phyloP scores from a whole-genome alignment of 1,140 invertebrate species.

The Xylocopa sonorina region DNA sequence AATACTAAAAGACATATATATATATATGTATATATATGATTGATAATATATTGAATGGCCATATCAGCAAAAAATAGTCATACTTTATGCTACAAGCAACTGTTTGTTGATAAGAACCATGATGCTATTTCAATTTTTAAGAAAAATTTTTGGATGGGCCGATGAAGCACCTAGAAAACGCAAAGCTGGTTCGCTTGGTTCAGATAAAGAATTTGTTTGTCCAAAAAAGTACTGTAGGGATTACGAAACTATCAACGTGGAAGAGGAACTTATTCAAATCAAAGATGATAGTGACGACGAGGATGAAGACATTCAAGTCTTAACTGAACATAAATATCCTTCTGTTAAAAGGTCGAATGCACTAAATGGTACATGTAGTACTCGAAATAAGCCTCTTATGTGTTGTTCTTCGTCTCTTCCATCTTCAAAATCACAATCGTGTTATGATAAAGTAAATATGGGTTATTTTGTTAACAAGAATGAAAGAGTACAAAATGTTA shows the following conservation, averaged over 20 bases:
- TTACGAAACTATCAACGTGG: constrained; percentile 18
- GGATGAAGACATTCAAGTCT: constrained; percentile 44
- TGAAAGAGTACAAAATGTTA: constrained; percentile 7
- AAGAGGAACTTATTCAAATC: constrained; percentile 38
- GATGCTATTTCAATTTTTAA: constrained; percentile 73
- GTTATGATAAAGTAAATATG: constrained; percentile 45
- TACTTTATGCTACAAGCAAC: constrained; percentile 26
- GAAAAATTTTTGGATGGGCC: constrained; percentile 69
- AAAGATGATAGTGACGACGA: constrained; percentile 62
- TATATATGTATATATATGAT: too few relatives aligned
- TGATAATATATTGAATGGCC: constrained; percentile 36
- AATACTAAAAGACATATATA: too few relatives aligned
- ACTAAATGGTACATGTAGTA: constrained; percentile 49
- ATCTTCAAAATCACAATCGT: constrained; percentile 18
- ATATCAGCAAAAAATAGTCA: constrained; percentile 18
- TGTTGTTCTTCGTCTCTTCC: constrained; percentile 4
- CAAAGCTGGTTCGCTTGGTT: constrained; percentile 41
- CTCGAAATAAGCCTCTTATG: constrained; percentile 39
- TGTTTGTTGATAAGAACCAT: constrained; percentile 38
- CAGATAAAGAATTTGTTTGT: constrained; percentile 30
- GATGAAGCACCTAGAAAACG: constrained; percentile 70
- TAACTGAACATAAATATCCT: constrained; percentile 38
- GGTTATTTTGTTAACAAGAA: constrained; percentile 25
- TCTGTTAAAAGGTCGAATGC: constrained; percentile 22
- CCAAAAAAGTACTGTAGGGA: constrained; percentile 64